Conservation (phyloP, 2,797 vertebrate species). For the Bradypodion ventrale region DNA sequence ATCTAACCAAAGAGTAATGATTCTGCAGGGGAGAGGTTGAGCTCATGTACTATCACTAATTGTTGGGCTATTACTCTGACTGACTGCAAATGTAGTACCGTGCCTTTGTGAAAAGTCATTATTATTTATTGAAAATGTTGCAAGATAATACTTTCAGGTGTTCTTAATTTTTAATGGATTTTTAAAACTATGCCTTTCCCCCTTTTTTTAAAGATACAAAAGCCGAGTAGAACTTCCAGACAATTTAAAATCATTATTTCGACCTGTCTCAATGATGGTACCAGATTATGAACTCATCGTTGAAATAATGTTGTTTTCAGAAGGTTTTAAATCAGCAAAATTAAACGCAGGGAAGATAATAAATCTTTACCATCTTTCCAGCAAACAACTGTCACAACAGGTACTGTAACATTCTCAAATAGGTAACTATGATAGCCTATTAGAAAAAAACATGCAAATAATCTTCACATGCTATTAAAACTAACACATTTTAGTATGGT, state of each 20-base stretch:
- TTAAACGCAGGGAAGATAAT: conserved; percentile 70
- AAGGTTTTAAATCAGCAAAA: conserved; percentile 72
- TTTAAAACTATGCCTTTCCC: neutral
- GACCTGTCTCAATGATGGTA: conserved; percentile 72
- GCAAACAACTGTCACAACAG: conserved; percentile 71
- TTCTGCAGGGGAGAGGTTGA: no score
- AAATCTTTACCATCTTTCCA: conserved; percentile 65
- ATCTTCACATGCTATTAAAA: neutral
- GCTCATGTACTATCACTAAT: no score
- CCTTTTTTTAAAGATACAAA: conserved; percentile 59
- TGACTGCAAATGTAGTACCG: neutral
- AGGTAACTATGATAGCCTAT: neutral
- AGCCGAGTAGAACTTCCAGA: conserved; percentile 71
- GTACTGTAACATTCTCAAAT: conserved; percentile 54
- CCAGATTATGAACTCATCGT: conserved; percentile 71
- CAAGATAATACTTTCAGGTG: neutral
- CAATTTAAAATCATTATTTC: conserved; percentile 73
- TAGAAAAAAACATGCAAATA: neutral
- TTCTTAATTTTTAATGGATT: neutral
- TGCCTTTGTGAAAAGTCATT: neutral
- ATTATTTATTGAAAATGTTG: neutral
- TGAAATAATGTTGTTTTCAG: conserved; percentile 70
- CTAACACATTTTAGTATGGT: neutral
- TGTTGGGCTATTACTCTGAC: no score
- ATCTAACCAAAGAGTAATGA: no score